Evolutionary conservation across 2,113 vertebrate species (phyloP), one percentile per base, ranked within the genome.

Genomic region (Mobula birostris): DNA sequence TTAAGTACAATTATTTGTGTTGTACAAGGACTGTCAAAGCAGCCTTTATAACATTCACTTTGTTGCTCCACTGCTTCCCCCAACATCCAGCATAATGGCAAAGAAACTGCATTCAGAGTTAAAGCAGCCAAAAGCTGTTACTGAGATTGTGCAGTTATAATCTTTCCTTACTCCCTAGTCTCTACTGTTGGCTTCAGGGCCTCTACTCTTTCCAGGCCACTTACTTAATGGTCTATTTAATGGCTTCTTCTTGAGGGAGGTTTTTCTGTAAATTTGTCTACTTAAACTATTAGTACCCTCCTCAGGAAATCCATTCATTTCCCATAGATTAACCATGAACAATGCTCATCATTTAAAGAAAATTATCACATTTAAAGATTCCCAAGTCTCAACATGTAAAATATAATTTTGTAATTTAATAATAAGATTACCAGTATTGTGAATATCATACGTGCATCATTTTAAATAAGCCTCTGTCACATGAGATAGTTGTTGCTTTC

Each of bases 221-320:
- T 17, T 87, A 24, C 48, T 87, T 61, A 87, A 63, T 87, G 83
- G 83, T 27, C 83, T 5, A 61, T 87, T 61, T 87, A 61, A 87
- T 87, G 58, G 11, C 56, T 87, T 87, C 11, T n/a, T 77, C 76
- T 63, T 87, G 56, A 15, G 83, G 56, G 83, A 87, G 56, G 56
- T 27, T 61, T 61, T 87, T 56, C 27, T 63, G 56, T 15, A 87
- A 61, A 61, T 87, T 63, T 87, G 56, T 87, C 83, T 87, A 63
- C 58, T 87, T 87, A 29, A 87, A 87, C 83, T 87, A 63, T 61
- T 87, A 61, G 56, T 87, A 61, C 24, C 83, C 21, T 87, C 56
- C 76, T 87, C 56, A 61, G 83, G 58, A 61, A 87, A 87, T 4
- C 9, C 76, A 87, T 63, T 87, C 24, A 87, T n/a, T 56, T 87